A percentile compares a stretch with the other conserved stretches of the same genome.
Conservation (phyloP, 2,113 vertebrate species). For the Chaetura pelagica region DNA sequence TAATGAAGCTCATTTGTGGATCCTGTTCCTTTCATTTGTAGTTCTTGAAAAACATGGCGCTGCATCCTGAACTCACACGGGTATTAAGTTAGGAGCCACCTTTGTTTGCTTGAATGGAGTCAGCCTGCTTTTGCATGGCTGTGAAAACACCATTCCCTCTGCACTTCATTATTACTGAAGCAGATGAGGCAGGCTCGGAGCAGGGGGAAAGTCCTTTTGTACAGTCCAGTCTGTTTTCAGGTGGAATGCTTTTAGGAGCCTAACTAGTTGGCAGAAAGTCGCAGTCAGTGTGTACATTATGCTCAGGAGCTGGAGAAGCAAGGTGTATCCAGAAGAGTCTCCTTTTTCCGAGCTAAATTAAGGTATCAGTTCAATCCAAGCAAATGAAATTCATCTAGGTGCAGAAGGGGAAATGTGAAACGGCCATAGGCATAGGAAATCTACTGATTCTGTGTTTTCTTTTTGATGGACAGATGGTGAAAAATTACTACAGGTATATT, state of each 20-base stretch:
- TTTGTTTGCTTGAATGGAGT: not conserved
- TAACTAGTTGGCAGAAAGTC: not conserved
- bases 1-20: not conserved
- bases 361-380: not conserved
- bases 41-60: not conserved
- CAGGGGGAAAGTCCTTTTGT: not conserved
- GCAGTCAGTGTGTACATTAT: accelerated
- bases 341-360: not conserved
- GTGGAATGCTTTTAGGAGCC: not conserved
- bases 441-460: not conserved
- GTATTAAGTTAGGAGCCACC: not conserved
- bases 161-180: not conserved
- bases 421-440: not conserved
- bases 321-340: not conserved
- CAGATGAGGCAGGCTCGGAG: accelerated
- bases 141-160: not conserved
- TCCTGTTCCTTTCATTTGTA: constrained; percentile 51
- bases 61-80: not conserved
- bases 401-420: not conserved
- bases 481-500: not conserved
- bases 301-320: not conserved
- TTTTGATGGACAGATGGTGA: not conserved
- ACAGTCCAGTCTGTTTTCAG: not conserved
- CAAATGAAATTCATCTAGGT: not conserved
- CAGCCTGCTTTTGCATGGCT: not conserved